Evolutionary conservation across 2,888 invertebrate genomes (phyloP), one percentile per base, ranked within the genome.

Genomic region (Oligia latruncula): DNA sequence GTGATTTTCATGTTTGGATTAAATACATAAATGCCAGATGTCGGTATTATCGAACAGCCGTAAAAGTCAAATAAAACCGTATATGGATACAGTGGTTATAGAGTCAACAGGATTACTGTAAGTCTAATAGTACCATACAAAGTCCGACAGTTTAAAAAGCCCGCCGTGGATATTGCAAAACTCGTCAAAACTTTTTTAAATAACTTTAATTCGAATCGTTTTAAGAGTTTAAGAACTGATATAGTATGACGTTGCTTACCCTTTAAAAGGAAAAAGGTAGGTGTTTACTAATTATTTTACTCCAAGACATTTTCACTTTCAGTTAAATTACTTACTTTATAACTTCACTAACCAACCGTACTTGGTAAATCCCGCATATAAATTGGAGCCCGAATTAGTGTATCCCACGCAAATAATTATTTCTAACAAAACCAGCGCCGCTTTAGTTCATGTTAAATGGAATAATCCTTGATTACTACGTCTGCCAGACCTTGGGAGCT

Each of bases 381-480:
- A 87, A 85, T 81, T 87, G 68, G 58, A 64, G 58, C 40, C 66
- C 52, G 66, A 85, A 75, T 88, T 75, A 88, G 88, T 80, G 46
- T 73, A 79, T 78, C 73, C 74, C 58, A 65, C 66, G 71, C 65
- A 78, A 82, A 81, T 74, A 84, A 87, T 88, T 78, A 82, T 81
- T 65, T 74, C 58, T 58, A 72, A 64, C 64, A 60, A 81, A 81
- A 81, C 76, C 64, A 67, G 74, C 78, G 71, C 62, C 73, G 80
- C 70, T 82, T 80, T 77, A 71, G 68, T 80, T 80, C 71, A 80
- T 78, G 75, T 72, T 77, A 79, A 77, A 78, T 40, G 65, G 74
- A 79, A 78, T 87, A 90, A 90, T 84, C 84, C 87, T 58, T 77
- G 78, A 82, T 78, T 84, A 81, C 82, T 60, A 20, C 74, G 70